These are phyloP conservation scores for Drosophila lacicola DNA, from an alignment of 2,888 invertebrate genomes.

Conservation along the genomic window DNA sequence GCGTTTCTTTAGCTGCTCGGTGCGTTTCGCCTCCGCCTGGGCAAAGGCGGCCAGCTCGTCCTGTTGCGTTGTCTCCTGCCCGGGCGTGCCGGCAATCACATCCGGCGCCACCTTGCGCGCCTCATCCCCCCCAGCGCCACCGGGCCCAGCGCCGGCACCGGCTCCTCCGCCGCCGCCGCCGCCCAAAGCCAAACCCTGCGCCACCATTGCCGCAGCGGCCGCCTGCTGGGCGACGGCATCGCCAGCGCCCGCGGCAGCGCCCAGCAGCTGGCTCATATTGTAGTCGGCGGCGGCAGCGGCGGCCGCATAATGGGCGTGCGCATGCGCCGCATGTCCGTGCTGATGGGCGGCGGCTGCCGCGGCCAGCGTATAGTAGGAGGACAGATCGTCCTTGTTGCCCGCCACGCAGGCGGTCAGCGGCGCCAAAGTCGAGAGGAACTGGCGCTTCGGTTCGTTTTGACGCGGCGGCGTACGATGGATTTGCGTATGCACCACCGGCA, in stretches of 20 bases:
- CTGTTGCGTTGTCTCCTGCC: constrained; percentile 86
- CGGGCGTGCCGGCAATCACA: constrained; percentile 89
- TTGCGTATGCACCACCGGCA: constrained; percentile 85
- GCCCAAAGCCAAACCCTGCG: constrained; percentile 50
- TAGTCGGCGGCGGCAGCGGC: constrained; percentile 88
- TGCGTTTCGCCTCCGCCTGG: constrained; percentile 92
- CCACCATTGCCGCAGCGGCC: constrained; percentile 52
- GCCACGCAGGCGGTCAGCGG: constrained; percentile 92
- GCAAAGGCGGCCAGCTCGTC: constrained; percentile 94
- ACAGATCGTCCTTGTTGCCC: constrained; percentile 87
- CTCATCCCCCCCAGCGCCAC: constrained; percentile 86
- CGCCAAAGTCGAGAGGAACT: constrained; percentile 92
- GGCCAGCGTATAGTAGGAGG: constrained; percentile 87
- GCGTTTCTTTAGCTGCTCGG: constrained; percentile 92
- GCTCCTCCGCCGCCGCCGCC: constrained; percentile 55
- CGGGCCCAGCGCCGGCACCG: not conserved
- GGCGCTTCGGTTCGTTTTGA: constrained; percentile 89
- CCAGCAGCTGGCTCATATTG: constrained; percentile 86
- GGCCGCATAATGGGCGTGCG: constrained; percentile 62
- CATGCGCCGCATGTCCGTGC: constrained; percentile 61
- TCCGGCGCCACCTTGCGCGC: constrained; percentile 89
- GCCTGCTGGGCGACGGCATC: constrained; percentile 63
- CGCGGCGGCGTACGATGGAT: constrained; percentile 85
- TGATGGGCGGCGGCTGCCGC: constrained; percentile 86
- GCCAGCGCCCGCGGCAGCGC: constrained; percentile 53